These are phyloP conservation scores for Chaetodon trifasciatus DNA, from an alignment of 2,797 vertebrate species.

Conservation along the genomic window DNA sequence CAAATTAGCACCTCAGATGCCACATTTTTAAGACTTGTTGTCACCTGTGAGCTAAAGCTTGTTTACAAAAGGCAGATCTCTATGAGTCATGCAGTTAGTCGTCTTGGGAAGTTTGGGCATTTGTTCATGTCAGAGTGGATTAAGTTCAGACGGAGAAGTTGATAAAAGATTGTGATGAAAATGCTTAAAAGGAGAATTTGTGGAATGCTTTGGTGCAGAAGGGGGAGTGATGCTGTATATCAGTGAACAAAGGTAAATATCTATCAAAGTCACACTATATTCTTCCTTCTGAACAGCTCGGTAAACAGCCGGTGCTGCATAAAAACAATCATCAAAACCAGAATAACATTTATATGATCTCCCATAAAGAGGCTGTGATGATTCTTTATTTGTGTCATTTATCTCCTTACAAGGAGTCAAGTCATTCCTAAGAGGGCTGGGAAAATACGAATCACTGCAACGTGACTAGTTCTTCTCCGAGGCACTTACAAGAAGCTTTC, in stretches of 20 bases:
- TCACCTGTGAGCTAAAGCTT: constrained; percentile 55
- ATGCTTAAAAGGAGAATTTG: constrained; percentile 44
- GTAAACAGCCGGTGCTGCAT: constrained; percentile 60
- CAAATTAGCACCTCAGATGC: constrained; percentile 21
- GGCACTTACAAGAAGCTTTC: constrained; percentile 20
- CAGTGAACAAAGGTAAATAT: constrained; percentile 36
- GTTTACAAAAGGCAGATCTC: constrained; percentile 58
- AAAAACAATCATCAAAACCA: constrained; percentile 48
- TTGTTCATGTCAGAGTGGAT: constrained; percentile 51
- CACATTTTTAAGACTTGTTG: constrained; percentile 56
- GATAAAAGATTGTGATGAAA: constrained; percentile 57
- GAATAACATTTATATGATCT: constrained; percentile 36
- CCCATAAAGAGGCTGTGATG: constrained; percentile 33
- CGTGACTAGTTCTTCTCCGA: constrained; percentile 2
- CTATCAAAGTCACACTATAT: constrained; percentile 42
- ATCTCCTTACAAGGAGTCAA: constrained; percentile 70
- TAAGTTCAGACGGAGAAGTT: constrained; percentile 24
- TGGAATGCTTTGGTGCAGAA: constrained; percentile 42
- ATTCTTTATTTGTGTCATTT: constrained; percentile 57
- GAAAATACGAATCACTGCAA: constrained; percentile 22
- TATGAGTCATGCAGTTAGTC: constrained; percentile 48
- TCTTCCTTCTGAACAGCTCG: constrained; percentile 26
- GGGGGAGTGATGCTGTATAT: constrained; percentile 59
- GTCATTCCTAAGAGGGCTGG: constrained; percentile 23
- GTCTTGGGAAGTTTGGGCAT: constrained; percentile 47